These are phyloP conservation scores for Zeus faber DNA, from an alignment of 2,113 vertebrate genomes.

Conservation along the genomic window DNA sequence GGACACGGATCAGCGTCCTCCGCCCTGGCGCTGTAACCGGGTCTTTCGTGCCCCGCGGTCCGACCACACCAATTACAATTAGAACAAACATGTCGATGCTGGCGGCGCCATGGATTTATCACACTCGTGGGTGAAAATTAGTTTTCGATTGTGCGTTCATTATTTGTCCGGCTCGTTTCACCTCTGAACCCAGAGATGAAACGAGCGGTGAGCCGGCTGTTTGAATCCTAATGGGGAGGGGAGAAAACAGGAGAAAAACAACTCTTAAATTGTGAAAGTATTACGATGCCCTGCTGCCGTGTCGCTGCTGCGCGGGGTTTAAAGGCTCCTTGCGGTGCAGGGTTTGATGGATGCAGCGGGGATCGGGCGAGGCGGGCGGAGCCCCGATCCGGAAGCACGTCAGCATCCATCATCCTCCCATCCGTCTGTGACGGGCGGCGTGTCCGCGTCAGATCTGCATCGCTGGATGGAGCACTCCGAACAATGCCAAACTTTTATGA, in stretches of 20 bases:
- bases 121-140: constrained; percentile 23
- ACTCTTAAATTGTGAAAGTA: no score
- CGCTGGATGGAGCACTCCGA: no score
- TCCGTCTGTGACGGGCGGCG: constrained; percentile 11
- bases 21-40: constrained; percentile 16
- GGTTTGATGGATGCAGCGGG: constrained; percentile 33
- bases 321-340: no score
- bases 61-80: constrained; percentile 29
- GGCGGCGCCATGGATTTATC: constrained; percentile 1
- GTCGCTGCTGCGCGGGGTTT: no score
- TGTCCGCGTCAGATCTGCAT: no score
- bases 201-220: constrained; percentile 24
- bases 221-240: constrained; percentile 20
- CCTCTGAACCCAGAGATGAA: constrained; percentile 26
- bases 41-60: constrained; percentile 10
- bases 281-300: no score
- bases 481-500: no score
- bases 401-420: constrained; percentile 5
- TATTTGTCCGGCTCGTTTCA: constrained; percentile 36
- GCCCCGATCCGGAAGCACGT: constrained; percentile 25
- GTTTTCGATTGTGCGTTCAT: constrained; percentile 24
- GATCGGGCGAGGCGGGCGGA: constrained; percentile 24
- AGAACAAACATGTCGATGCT: background rate
- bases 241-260: no score
- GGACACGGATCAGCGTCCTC: constrained; percentile 3